Base-by-base conservation (phyloP, 1,140 invertebrate species). In the Calephelis virginiensis region DNA sequence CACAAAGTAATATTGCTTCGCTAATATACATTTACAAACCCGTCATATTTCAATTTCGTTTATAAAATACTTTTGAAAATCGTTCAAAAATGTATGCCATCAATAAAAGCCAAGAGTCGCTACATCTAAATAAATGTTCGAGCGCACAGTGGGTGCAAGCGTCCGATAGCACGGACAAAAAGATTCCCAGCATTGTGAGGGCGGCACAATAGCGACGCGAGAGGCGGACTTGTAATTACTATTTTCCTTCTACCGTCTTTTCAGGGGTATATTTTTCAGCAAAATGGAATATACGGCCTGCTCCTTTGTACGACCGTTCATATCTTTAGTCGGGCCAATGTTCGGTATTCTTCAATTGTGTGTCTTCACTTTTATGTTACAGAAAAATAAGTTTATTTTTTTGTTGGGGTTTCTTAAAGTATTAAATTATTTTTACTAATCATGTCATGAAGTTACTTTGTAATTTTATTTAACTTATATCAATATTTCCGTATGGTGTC, bases 151-250 rank as follows among this genome's bases (percentile, higher is more conserved):
- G 82, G 77, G 83, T 86, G 85, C 85, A 77, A 84, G 80, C 81
- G 73, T 71, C 76, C 80, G 86, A 87, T 89, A 89, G 74, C 74
- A 72, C 70, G 81, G 82, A 91, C 89, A 91, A 91, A 91, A 91
- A 91, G 89, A 90, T 89, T 89, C 83, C 70, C 80, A 68, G 77
- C 81, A 89, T 91, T 91, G 88, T 89, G 78, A 74, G 60, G 62
- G 66, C 60, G 62, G 73, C 77, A 87, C 86, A 88, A 89, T 83
- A 64, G 80, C 73, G 69, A 13, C 76, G 73, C 66, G 74, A 80
- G 78, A 77, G 78, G 76, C 74, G 77, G 82, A 84, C 80, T 89
- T 89, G 86, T 89, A 91, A 91, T 91, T 91, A 91, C 86, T 85
- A 88, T 89, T 89, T 89, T 88, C 86, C 86, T 85, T 78, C 76